Conservation (phyloP, 1,140 invertebrate genomes). For the Ectropis grisescens region DNA sequence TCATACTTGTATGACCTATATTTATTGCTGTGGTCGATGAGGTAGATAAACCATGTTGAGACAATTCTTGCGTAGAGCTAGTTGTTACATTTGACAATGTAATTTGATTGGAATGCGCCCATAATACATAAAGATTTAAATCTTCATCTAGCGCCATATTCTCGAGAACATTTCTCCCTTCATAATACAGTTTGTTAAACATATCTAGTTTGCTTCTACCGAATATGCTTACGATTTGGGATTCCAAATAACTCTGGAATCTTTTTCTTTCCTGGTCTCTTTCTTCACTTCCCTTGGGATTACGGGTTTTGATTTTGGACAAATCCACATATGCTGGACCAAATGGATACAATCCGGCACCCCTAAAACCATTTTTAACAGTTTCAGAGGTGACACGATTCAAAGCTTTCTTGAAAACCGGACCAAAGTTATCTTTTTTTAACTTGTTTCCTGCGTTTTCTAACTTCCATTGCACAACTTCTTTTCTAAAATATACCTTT, state of each 20-base stretch:
- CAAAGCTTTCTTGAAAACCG: slow-evolving; percentile 6
- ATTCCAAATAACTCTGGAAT: slow-evolving; percentile 6
- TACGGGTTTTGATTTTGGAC: slow-evolving; percentile 12
- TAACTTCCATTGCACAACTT: slow-evolving; percentile 21
- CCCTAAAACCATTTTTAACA: slow-evolving; percentile 14
- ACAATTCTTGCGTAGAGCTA: slow-evolving; percentile 3
- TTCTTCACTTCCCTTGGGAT: no score
- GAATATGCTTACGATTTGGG: slow-evolving; percentile 7
- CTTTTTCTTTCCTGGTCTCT: no score
- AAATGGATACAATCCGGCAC: slow-evolving; percentile 13
- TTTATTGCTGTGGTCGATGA: no score
- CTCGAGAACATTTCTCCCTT: slow-evolving; percentile 6
- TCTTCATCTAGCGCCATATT: slow-evolving; percentile 3
- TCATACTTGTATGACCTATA: no score
- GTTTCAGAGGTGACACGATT: slow-evolving; percentile 3
- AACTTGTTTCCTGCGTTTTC: slow-evolving; percentile 12
- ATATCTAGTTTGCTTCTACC: slow-evolving; percentile 4
- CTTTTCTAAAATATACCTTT: slow-evolving; percentile 32
- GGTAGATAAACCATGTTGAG: no score
- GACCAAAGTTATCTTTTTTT: slow-evolving; percentile 15
- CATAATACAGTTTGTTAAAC: slow-evolving; percentile 8
- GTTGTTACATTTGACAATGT: neutral
- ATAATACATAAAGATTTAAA: slow-evolving; percentile 4
- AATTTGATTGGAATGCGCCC: slow-evolving; percentile 5
- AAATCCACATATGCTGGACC: slow-evolving; percentile 13